Conservation (phyloP, 2,888 invertebrate genomes). For the Ormyrus thymus region DNA sequence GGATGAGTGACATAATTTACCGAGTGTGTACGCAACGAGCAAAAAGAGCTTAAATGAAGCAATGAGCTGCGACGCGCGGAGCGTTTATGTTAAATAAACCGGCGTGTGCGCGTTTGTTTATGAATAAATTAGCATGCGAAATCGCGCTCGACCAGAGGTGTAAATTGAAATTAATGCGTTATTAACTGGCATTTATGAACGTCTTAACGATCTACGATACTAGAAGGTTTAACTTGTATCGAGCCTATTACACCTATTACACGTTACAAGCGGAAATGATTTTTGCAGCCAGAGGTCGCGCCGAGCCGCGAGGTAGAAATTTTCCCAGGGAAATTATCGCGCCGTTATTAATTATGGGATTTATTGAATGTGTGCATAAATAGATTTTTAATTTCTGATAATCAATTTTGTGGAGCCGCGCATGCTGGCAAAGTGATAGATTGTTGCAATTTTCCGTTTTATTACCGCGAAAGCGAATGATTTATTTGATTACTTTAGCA, state of each 20-base stretch:
- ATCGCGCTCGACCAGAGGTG: slow-evolving; percentile 45
- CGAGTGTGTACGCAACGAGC: slow-evolving; percentile 31
- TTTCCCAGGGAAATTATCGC: slow-evolving; percentile 42
- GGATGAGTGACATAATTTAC: slow-evolving; percentile 50
- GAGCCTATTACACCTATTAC: slow-evolving; percentile 25
- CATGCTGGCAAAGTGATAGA: too few species aligned
- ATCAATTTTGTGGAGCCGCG: too few species aligned
- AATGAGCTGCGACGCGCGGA: slow-evolving; percentile 38
- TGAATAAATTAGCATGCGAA: slow-evolving; percentile 52
- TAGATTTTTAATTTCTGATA: too few species aligned
- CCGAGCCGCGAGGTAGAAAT: slow-evolving; percentile 19
- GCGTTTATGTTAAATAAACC: slow-evolving; percentile 38
- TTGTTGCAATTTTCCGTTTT: too few species aligned
- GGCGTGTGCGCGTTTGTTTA: slow-evolving; percentile 37
- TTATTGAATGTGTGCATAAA: too few species aligned
- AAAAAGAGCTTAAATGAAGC: slow-evolving; percentile 50
- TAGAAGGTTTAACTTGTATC: slow-evolving; percentile 32
- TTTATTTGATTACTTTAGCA: too few species aligned
- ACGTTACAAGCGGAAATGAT: slow-evolving; percentile 50
- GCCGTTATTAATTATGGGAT: slow-evolving; percentile 7
- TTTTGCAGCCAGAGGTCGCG: slow-evolving; percentile 45
- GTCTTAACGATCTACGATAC: slow-evolving; percentile 46
- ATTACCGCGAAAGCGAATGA: too few species aligned
- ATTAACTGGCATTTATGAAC: slow-evolving; percentile 56
- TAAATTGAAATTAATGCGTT: slow-evolving; percentile 57